Base-by-base conservation (phyloP, 2,113 vertebrate species). In the Triplophysa dalaica region DNA sequence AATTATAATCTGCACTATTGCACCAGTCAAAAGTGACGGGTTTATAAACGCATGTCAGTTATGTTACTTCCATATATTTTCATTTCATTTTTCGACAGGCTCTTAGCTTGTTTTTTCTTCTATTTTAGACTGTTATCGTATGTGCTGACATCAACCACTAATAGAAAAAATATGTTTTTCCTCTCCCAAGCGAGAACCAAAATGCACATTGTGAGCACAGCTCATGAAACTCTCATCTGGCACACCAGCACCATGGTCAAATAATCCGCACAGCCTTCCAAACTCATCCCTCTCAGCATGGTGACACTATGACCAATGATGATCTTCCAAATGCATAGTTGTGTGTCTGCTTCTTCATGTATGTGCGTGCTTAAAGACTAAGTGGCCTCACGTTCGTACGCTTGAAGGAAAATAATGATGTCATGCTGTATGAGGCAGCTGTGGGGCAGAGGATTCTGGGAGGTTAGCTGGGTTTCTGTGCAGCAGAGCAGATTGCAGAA, bases 391-490 rank as follows among this genome's bases (percentile, higher is more conserved):
- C 64, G 16, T 61, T 83, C 69, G 60, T 14, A 78, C 14, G 52
- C 82, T 85, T 83, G 84, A 0, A 8, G 78, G 86, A 82, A 88
- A 83, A 78, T 38, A 75, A 29, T 92, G 91, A 92, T 87, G 91
- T 92, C 86, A 92, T 90, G 73, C 81, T 76, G 63, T 87, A 85
- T 75, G 64, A 63, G 76, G 78, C 61, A 81, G 80, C 78, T 81
- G 86, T 78, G 54, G 56, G 29, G 72, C 17, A 63, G 48, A 52
- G 54, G 62, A 70, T 67, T 50, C 73, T 60, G 45, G 50, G 24
- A 70, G 82, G 41, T 81, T 66, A 52, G 76, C 43, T 54, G 75
- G 33, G 80, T 83, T 85, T 81, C 78, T 76, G 78, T 88, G 83
- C 43, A 52, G 66, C 10, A 64, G 33, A 61, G 56, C 63, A 61